Conservation (phyloP, 1,140 invertebrate genomes). For the Hyposmocoma kahamanoa region DNA sequence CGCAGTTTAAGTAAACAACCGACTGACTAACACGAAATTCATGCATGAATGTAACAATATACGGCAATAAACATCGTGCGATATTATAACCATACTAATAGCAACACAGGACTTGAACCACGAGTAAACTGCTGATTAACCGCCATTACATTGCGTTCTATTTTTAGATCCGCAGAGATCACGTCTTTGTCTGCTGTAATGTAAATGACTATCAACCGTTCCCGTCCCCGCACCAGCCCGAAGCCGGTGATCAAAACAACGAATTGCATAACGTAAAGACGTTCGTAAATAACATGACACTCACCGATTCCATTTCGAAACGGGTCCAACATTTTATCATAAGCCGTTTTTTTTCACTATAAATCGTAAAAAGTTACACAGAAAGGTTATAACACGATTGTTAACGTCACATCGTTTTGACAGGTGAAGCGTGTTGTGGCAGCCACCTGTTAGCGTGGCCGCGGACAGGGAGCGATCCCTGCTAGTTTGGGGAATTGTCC, state of each 20-base stretch:
- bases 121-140: slow-evolving; percentile 65
- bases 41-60: slow-evolving; percentile 10
- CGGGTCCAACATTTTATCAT: slow-evolving; percentile 41
- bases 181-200: slow-evolving; percentile 64
- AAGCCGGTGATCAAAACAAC: slow-evolving; percentile 40
- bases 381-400: slow-evolving; percentile 44
- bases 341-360: slow-evolving; percentile 31
- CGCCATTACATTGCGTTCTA: slow-evolving; percentile 56
- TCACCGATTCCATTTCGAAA: slow-evolving; percentile 40
- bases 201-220: slow-evolving; percentile 52
- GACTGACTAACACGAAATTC: slow-evolving; percentile 12
- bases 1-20: slow-evolving; percentile 6
- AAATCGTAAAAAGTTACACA: slow-evolving; percentile 32
- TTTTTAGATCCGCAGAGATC: slow-evolving; percentile 68
- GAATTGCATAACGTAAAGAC: slow-evolving; percentile 48
- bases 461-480: slow-evolving; percentile 31
- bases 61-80: slow-evolving; percentile 13
- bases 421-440: slow-evolving; percentile 48
- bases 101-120: slow-evolving; percentile 36
- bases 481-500: slow-evolving; percentile 29
- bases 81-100: slow-evolving; percentile 20
- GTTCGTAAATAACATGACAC: slow-evolving; percentile 26
- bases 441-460: slow-evolving; percentile 36
- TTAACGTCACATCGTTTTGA: slow-evolving; percentile 59
- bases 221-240: slow-evolving; percentile 17